A percentile compares a stretch with the other conserved stretches of the same genome.
phyloP scores from a whole-genome alignment of 2,113 vertebrate genomes.

The Steatornis caripensis region DNA sequence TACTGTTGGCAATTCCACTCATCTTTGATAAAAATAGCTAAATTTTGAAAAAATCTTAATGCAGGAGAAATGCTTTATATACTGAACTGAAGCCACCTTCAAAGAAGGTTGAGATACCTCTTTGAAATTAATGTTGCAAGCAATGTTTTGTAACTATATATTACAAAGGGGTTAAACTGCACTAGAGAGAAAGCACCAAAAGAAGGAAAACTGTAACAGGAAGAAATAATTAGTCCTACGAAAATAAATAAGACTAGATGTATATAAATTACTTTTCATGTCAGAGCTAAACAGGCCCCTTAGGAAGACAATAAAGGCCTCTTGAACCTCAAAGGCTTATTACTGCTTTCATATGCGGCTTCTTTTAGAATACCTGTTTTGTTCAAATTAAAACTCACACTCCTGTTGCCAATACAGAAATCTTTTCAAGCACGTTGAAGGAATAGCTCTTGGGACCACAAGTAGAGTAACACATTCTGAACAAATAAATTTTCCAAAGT shows the following conservation, averaged over 20 bases:
- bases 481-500: slow-evolving; percentile 1
- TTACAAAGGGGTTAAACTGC: slow-evolving; percentile 27
- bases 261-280: neutral
- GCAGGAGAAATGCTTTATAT: neutral
- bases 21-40: slow-evolving; percentile 5
- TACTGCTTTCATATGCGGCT: slow-evolving; percentile 11
- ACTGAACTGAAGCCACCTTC: neutral
- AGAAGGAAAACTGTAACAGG: neutral
- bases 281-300: slow-evolving; percentile 19
- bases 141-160: neutral
- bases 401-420: neutral
- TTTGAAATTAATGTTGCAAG: slow-evolving; percentile 32
- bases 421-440: neutral
- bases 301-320: slow-evolving; percentile 35
- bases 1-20: neutral
- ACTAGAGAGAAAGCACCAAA: neutral
- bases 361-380: slow-evolving; percentile 26
- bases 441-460: neutral
- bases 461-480: neutral
- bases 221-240: slow-evolving; percentile 11
- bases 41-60: neutral
- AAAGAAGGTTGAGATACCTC: neutral
- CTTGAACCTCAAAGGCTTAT: slow-evolving; percentile 41
- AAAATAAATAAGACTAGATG: slow-evolving; percentile 12
- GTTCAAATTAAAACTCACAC: slow-evolving; percentile 38